phyloP scores from a whole-genome alignment of 2,113 vertebrate species.

The Zeus faber region DNA sequence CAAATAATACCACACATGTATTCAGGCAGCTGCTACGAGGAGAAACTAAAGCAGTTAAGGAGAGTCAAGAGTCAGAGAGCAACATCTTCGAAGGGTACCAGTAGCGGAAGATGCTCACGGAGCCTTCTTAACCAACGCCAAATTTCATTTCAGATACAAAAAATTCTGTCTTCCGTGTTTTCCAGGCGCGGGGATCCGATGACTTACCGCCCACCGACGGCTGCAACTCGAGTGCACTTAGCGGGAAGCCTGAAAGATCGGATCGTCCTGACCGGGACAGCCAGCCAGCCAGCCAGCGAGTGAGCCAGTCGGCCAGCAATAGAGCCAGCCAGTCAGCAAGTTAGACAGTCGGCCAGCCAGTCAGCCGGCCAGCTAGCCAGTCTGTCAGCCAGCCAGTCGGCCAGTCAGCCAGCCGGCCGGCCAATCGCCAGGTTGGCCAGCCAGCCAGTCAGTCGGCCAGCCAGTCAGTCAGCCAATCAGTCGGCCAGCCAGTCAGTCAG shows the following conservation, averaged over 20 bases:
- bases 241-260: slow-evolving; percentile 24
- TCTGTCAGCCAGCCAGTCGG: slow-evolving; percentile 22
- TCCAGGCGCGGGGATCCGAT: too few relatives aligned
- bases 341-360: background rate
- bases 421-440: slow-evolving; percentile 28
- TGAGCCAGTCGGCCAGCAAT: background rate
- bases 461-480: slow-evolving; percentile 47
- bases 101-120: too few relatives aligned
- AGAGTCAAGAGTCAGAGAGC: too few relatives aligned
- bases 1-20: too few relatives aligned
- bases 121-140: too few relatives aligned
- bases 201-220: too few relatives aligned
- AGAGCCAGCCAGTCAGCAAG: background rate
- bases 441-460: slow-evolving; percentile 31
- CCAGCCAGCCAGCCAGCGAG: slow-evolving; percentile 42
- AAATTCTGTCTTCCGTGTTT: too few relatives aligned
- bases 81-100: too few relatives aligned
- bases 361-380: background rate
- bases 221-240: slow-evolving; percentile 41
- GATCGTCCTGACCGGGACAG: too few relatives aligned
- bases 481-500: slow-evolving; percentile 31
- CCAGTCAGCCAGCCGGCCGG: slow-evolving; percentile 45
- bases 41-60: too few relatives aligned
- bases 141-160: too few relatives aligned
- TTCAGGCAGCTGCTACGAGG: too few relatives aligned